Evolutionary conservation across 2,888 invertebrate species (phyloP).

Genomic region (Caenorhabditis wallacei): DNA sequence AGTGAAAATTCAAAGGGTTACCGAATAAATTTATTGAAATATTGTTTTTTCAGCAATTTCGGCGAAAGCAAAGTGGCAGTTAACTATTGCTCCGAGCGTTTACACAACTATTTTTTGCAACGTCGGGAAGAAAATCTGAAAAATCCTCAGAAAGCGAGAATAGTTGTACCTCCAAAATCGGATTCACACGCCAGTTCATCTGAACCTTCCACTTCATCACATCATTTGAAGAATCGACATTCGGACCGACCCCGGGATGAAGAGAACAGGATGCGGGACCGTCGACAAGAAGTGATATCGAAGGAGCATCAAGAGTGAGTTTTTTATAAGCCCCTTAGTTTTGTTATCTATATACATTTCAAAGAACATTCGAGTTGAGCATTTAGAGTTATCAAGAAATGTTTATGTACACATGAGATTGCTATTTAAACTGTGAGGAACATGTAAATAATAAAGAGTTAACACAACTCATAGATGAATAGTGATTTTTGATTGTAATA

Average conservation of each 20-base stretch:
- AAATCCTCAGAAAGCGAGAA: background rate
- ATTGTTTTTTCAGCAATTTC: slow-evolving; percentile 47
- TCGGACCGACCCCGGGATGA: background rate
- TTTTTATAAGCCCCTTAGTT: too few species aligned
- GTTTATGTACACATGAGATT: too few species aligned
- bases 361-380: too few species aligned
- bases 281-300: background rate
- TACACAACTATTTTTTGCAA: slow-evolving; percentile 39
- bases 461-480: too few species aligned
- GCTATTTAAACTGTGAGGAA: too few species aligned
- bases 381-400: too few species aligned
- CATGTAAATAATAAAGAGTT: too few species aligned
- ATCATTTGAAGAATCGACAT: background rate
- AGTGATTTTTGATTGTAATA: too few species aligned
- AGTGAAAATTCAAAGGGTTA: too few species aligned
- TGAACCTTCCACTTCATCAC: slow-evolving; percentile 7
- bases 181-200: background rate
- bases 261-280: too few species aligned
- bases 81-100: slow-evolving; percentile 57
- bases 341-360: too few species aligned
- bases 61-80: slow-evolving; percentile 38
- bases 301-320: background rate
- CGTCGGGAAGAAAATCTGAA: background rate
- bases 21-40: background rate
- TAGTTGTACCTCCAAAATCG: background rate